These are phyloP conservation scores for Puma concolor DNA, from an alignment of 2,113 vertebrate species.

Conservation along the genomic window DNA sequence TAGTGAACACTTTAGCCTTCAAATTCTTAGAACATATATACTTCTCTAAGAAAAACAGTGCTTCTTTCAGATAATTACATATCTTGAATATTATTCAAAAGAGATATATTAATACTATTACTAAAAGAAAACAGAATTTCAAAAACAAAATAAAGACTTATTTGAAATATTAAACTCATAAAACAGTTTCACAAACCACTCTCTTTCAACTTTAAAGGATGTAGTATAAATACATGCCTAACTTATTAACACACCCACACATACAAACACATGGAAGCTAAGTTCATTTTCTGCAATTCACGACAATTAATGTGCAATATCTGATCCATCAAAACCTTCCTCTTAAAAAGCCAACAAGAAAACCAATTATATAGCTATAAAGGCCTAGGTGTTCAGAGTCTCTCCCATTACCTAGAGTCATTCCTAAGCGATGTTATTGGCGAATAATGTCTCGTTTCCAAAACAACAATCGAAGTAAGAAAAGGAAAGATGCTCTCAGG, in stretches of 20 bases:
- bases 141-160: constrained; percentile 77
- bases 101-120: background rate
- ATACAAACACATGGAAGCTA: constrained; percentile 54
- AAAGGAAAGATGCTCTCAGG: background rate
- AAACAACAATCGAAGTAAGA: constrained; percentile 60
- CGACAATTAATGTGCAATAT: constrained; percentile 78
- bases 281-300: constrained; percentile 66
- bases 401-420: constrained; percentile 60
- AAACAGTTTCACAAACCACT: constrained; percentile 76
- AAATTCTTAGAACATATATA: background rate
- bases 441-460: constrained; percentile 80
- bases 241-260: constrained; percentile 68
- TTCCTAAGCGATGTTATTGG: constrained; percentile 64
- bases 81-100: constrained; percentile 45
- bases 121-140: background rate
- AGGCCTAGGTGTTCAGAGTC: constrained; percentile 28
- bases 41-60: background rate
- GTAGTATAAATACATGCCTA: constrained; percentile 71
- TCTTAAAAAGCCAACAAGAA: constrained; percentile 80
- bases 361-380: constrained; percentile 72
- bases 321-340: constrained; percentile 73
- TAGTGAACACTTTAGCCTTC: background rate
- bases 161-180: constrained; percentile 80
- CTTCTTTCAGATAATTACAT: constrained; percentile 13
- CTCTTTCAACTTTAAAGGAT: constrained; percentile 56